Base-by-base conservation (phyloP, 2,797 vertebrate genomes). In the Poeciliopsis gracilis region DNA sequence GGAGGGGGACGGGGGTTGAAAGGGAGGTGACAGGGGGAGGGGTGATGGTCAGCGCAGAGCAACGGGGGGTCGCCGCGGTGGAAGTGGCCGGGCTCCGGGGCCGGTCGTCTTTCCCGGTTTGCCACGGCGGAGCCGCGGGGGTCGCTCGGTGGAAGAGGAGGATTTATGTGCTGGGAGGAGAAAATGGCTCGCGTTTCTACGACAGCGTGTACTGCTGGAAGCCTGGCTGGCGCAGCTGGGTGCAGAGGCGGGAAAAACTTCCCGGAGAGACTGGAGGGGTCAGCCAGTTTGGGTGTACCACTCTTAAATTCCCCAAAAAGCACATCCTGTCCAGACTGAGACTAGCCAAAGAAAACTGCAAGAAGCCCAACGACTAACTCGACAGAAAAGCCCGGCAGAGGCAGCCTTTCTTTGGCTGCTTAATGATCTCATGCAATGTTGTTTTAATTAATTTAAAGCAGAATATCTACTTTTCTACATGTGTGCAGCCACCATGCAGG, bases 171-270 rank as follows among this genome's bases (percentile, higher is more conserved):
- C 70, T 97, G 67, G 97, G 97, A 0, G 96, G 96, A 0, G 96
- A 97, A 69, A 96, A 97, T 7, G 95, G 94, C n/a, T 94, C 95
- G 0, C 88, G 95, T 5, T 96, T 96, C 83, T 97, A 96, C 2
- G 96, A 97, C 90, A 96, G 96, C 0, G 94, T 97, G 61, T 97
- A 96, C 90, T 97, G 96, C 55, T 97, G 97, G 97, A 97, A 96
- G 79, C 96, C 95, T 0, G 96, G 96, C 47, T 96, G 95, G 94
- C 87, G 95, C 46, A 96, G 94, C 84, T 97, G 97, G 97, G 95
- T 95, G 5, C 95, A 95, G 91, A 94, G 96, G 81, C 92, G 94
- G 0, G 95, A 97, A 84, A 95, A 96, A 76, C 93, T 97, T 20
- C 96, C 97, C 0, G 95, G 95, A 2, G 95, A 96, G 57, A 95